Evolutionary conservation across 1,140 invertebrate genomes (phyloP), one percentile per base, ranked within the genome.

Genomic region (Lepidotrigona ventralis): DNA sequence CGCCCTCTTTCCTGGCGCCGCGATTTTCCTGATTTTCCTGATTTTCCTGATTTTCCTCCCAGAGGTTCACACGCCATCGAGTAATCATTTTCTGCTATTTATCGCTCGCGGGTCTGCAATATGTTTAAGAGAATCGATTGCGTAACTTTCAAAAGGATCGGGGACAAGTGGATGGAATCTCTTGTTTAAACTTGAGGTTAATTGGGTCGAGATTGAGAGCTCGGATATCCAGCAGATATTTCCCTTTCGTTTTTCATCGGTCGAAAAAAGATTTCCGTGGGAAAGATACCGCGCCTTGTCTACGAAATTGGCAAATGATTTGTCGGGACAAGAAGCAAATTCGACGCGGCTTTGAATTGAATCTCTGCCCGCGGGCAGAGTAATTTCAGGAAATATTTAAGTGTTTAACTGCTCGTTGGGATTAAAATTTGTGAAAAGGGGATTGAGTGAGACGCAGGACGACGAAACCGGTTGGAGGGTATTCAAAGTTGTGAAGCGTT

Each of bases 351-450:
- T 54, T 56, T 2, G 2, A n/a, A 72, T 63, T 8, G 14, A 64
- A 54, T 46, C 39, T 74, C 72, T n/a, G n/a, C n/a, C 23, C 8
- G 51, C 1, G 51, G 1, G 12, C 23, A 14, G 17, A 79, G 29
- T 26, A 72, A 64, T 73, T 81, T 64, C 11, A 3, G 46, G 6
- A 6, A n/a, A 1, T 46, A 2, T 60, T 79, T 63, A 79, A 56
- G 23, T 68, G 9, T 11, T 33, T 46, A 46, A 46, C 39, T 19
- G n/a, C 33, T 51, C 23, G 1, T 15, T 3, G 11, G 8, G 8
- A 64, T 73, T 54, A 23, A 63, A 73, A 80, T 80, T 63, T 9
- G 2, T 14, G 58, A n/a, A 64, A 64, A n/a, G n/a, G 26, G 4
- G 53, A 63, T 14, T 39, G 53, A 78, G 54, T 0, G 64, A 23